Conservation (phyloP, 2,113 vertebrate species). For the Cranoglanis bouderius region DNA sequence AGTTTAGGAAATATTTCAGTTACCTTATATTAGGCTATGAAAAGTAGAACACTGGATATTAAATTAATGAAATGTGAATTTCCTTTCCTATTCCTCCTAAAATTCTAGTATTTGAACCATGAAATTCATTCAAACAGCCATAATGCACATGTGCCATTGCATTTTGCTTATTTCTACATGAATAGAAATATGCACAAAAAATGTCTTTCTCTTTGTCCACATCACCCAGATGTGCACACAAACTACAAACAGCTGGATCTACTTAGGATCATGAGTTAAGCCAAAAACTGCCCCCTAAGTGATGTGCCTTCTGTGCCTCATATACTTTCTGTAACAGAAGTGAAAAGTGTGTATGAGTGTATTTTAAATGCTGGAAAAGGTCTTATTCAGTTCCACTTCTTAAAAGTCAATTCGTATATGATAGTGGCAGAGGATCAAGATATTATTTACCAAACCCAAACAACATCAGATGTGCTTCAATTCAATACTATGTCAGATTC, state of each 20-base stretch:
- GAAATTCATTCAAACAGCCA: background rate
- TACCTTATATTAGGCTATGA: background rate
- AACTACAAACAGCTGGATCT: slow-evolving; percentile 49
- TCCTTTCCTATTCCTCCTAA: background rate
- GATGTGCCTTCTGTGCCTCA: slow-evolving; percentile 32
- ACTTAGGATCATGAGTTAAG: slow-evolving; percentile 45
- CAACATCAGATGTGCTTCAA: background rate
- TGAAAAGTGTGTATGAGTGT: background rate
- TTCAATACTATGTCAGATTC: background rate
- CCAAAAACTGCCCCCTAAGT: slow-evolving; percentile 44
- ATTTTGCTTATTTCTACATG: background rate
- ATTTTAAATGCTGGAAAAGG: slow-evolving; percentile 27
- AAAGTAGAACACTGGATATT: background rate
- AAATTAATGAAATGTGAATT: background rate
- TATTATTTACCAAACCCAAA: slow-evolving; percentile 26
- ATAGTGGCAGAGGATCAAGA: slow-evolving; percentile 1
- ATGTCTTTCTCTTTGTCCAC: background rate
- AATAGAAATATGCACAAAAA: background rate
- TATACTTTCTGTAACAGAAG: slow-evolving; percentile 20
- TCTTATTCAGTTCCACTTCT: slow-evolving; percentile 1
- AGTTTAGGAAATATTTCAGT: background rate
- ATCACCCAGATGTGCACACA: slow-evolving; percentile 33
- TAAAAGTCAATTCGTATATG: slow-evolving; percentile 23
- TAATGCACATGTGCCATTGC: background rate
- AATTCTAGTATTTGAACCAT: background rate